phyloP scores from a whole-genome alignment of 2,797 vertebrate genomes.

The Muscicapa comitata region DNA sequence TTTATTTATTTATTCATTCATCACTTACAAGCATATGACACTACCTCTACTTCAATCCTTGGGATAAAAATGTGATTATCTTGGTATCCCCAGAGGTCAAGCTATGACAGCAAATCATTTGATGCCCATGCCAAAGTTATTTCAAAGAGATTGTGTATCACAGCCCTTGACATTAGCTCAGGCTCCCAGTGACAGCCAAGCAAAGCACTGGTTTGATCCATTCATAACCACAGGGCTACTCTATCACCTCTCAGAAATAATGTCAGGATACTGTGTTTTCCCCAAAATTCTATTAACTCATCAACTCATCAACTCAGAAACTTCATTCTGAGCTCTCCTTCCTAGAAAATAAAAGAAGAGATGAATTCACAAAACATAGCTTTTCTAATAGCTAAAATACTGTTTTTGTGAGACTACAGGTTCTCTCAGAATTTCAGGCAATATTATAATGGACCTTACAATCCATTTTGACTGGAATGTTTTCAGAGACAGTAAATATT shows the following conservation, averaged over 20 bases:
- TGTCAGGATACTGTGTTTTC: background rate
- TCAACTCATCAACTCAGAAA: too few relatives aligned
- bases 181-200: background rate
- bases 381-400: background rate
- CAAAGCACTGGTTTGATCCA: background rate
- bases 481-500: background rate
- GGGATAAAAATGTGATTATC: background rate
- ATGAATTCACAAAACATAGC: background rate
- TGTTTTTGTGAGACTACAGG: background rate
- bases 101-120: background rate
- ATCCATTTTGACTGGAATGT: background rate
- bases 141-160: background rate
- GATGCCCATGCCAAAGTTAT: background rate
- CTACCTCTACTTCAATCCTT: background rate
- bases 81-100: background rate
- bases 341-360: background rate
- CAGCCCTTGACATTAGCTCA: background rate
- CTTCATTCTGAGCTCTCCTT: background rate
- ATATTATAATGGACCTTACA: accelerated
- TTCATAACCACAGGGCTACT: background rate
- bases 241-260: background rate
- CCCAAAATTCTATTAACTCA: background rate
- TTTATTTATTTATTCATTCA: background rate
- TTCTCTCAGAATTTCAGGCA: background rate
- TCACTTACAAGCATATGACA: background rate